A percentile compares a stretch with the other conserved stretches of the same genome.
phyloP scores from a whole-genome alignment of 2,888 invertebrate genomes.

The Epsilonema sp. region DNA sequence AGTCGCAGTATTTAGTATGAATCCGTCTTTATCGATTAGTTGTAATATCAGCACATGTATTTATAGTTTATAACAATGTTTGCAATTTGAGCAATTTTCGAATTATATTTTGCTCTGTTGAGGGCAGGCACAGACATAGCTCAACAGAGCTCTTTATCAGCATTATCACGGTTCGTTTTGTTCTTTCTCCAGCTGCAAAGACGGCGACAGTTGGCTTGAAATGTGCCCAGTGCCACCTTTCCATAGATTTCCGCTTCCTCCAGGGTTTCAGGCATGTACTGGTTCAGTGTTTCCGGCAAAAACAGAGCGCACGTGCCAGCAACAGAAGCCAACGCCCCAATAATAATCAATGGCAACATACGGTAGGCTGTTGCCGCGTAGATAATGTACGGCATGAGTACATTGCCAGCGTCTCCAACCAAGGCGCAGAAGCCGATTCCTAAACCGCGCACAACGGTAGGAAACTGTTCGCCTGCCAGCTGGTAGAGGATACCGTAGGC shows the following conservation, averaged over 20 bases:
- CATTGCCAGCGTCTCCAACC: slow-evolving; percentile 2
- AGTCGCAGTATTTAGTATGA: too few relatives aligned
- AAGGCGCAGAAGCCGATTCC: slow-evolving; percentile 7
- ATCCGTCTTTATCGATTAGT: too few relatives aligned
- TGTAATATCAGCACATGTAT: too few relatives aligned
- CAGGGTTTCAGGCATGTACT: slow-evolving; percentile 2
- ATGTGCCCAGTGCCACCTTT: neutral
- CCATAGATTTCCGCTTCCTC: slow-evolving; percentile 1
- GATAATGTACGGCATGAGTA: slow-evolving; percentile 8
- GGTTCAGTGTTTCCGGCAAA: slow-evolving; percentile 2
- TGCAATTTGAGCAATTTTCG: too few relatives aligned
- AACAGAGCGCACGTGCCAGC: neutral
- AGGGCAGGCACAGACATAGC: too few relatives aligned
- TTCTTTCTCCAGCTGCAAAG: too few relatives aligned
- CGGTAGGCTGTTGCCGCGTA: slow-evolving; percentile 5
- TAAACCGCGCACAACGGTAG: slow-evolving; percentile 8
- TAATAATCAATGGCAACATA: slow-evolving; percentile 1
- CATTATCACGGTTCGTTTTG: too few relatives aligned
- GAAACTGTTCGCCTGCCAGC: slow-evolving; percentile 10
- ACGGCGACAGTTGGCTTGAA: too few relatives aligned
- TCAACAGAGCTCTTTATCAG: too few relatives aligned
- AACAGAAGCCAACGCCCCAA: neutral
- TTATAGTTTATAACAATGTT: too few relatives aligned
- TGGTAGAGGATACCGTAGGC: slow-evolving; percentile 8
- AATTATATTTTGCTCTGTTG: too few relatives aligned